phyloP scores from a whole-genome alignment of 2,888 invertebrate genomes.

The Noctua comes region DNA sequence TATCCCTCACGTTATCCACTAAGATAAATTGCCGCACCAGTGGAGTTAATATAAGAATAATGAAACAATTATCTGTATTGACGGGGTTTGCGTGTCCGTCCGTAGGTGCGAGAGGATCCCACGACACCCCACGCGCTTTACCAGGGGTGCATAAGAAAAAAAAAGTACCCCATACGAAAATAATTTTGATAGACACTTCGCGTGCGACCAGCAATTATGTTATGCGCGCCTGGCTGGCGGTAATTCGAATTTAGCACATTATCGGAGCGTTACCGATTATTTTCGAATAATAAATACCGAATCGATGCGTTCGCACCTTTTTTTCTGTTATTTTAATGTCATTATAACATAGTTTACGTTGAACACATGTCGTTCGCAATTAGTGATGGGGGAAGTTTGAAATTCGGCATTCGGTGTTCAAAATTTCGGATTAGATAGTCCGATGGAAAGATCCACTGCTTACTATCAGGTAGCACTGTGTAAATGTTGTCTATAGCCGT shows the following conservation, averaged over 20 bases:
- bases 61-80: conserved; percentile 89
- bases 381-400: conserved; percentile 64
- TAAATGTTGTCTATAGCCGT: conserved; percentile 71
- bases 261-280: conserved; percentile 85
- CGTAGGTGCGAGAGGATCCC: conserved; percentile 76
- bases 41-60: conserved; percentile 90
- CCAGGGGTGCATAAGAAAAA: conserved; percentile 84
- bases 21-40: conserved; percentile 83
- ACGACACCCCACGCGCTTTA: conserved; percentile 72
- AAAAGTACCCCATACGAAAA: conserved; percentile 83
- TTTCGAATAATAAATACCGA: conserved; percentile 80
- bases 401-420: conserved; percentile 36
- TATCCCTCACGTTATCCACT: conserved; percentile 67
- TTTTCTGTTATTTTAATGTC: conserved; percentile 75
- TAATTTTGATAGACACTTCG: conserved; percentile 90
- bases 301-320: conserved; percentile 85
- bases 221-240: conserved; percentile 74
- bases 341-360: conserved; percentile 81
- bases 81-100: conserved; percentile 84
- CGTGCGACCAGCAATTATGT: conserved; percentile 87
- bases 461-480: conserved; percentile 74
- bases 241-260: conserved; percentile 89
- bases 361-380: conserved; percentile 73
- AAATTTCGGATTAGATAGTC: conserved; percentile 55
- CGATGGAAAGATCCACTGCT: conserved; percentile 72